Percentiles rank a stretch among this genome's conserved stretches.
These are phyloP conservation scores for Heteromormyrus szaboi DNA, from an alignment of 2,797 vertebrate genomes.

Conservation along the genomic window DNA sequence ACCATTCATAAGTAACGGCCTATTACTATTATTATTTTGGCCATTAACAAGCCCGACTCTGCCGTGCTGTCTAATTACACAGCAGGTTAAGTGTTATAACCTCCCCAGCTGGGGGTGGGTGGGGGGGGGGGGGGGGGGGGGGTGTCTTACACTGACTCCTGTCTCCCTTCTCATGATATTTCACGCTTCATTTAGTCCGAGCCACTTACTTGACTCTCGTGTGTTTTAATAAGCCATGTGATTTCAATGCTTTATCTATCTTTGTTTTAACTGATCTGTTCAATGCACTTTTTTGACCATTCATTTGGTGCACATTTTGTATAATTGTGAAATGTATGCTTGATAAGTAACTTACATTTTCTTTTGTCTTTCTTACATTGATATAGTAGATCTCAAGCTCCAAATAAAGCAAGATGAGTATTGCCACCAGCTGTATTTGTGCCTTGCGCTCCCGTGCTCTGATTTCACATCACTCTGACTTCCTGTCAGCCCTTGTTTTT, in stretches of 20 bases:
- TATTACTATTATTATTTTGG: neutral
- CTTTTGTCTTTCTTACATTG: neutral
- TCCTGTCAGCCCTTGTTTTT: constrained; percentile 3
- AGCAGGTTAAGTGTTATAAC: constrained; percentile 4
- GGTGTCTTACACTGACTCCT: neutral
- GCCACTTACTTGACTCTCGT: neutral
- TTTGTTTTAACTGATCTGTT: neutral
- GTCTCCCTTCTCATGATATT: constrained; percentile 5
- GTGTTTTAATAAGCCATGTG: neutral
- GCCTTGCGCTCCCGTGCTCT: neutral
- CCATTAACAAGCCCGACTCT: neutral
- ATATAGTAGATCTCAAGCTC: neutral
- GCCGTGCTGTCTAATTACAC: neutral
- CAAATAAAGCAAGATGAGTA: neutral
- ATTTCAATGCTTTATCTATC: neutral
- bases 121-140: too few species aligned
- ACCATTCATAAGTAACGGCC: neutral
- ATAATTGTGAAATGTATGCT: neutral
- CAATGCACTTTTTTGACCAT: neutral
- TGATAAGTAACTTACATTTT: neutral
- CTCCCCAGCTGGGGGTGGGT: neutral
- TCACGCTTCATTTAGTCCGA: neutral
- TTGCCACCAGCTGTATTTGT: neutral
- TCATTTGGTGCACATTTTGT: neutral
- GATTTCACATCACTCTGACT: neutral